Evolutionary conservation across 2,888 invertebrate genomes (phyloP).

Genomic region (Eugnorisma glareosa): DNA sequence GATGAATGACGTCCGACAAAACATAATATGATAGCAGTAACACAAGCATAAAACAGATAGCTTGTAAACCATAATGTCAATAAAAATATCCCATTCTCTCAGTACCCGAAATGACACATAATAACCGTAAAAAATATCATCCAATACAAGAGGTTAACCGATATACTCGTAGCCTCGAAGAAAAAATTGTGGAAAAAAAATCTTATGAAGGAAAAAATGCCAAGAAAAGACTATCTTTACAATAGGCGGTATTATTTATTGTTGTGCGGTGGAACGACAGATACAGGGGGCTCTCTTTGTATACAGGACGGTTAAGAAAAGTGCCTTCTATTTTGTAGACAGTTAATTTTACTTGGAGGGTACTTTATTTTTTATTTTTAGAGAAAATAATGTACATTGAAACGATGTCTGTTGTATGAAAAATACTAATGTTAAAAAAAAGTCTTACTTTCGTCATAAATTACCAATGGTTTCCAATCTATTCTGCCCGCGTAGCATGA

Average conservation of each 20-base stretch:
- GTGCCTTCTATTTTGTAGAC: constrained; percentile 1
- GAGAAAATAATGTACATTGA: not conserved
- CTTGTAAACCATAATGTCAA: not conserved
- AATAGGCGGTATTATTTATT: constrained; percentile 20
- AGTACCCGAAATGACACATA: not conserved
- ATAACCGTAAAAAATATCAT: not conserved
- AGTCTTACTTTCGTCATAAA: not conserved
- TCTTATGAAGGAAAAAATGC: not conserved
- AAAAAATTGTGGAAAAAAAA: not conserved
- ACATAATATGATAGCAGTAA: not conserved
- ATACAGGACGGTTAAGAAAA: constrained; percentile 4
- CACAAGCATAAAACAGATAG: not conserved
- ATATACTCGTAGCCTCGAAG: not conserved
- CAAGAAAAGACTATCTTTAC: constrained; percentile 1
- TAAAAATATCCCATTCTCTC: not conserved
- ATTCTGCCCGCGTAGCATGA: no score
- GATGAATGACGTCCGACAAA: not conserved
- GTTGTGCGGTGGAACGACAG: constrained; percentile 17
- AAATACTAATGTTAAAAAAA: not conserved
- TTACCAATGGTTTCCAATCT: no score
- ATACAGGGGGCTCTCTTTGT: constrained; percentile 10
- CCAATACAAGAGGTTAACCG: not conserved
- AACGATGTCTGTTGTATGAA: not conserved
- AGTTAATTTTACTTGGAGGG: not conserved
- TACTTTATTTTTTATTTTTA: not conserved